phyloP scores from a whole-genome alignment of 2,888 invertebrate genomes.

The Hetaerina titia region DNA sequence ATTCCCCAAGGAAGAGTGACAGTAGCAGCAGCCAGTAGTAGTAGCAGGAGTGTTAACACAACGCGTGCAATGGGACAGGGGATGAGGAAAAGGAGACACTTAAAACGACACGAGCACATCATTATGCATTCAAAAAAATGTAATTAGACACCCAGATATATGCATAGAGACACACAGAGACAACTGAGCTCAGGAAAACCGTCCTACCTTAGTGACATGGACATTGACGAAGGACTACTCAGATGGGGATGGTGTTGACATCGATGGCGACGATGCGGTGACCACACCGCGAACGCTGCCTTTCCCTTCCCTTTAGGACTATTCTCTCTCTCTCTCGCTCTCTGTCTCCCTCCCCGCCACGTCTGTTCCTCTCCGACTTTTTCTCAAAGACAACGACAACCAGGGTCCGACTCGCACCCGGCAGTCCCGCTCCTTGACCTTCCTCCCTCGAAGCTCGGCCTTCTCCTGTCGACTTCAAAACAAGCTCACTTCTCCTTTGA shows the following conservation, averaged over 20 bases:
- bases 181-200: neutral
- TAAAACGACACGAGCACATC: neutral
- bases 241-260: neutral
- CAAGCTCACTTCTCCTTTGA: neutral
- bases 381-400: too few relatives aligned
- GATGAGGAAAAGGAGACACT: neutral
- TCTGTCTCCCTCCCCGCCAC: neutral
- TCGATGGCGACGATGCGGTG: neutral
- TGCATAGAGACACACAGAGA: neutral
- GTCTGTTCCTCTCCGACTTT: neutral
- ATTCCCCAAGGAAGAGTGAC: neutral
- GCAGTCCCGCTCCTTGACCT: neutral
- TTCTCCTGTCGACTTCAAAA: neutral
- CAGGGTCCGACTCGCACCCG: too few relatives aligned
- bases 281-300: neutral
- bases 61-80: neutral
- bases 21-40: neutral
- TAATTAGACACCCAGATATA: neutral
- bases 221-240: neutral
- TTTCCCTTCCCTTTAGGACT: neutral
- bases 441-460: neutral
- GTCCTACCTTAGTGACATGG: conserved; percentile 33
- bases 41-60: neutral
- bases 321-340: neutral
- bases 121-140: neutral